These are phyloP conservation scores for Pseudobourletiella spinata DNA, from an alignment of 1,140 invertebrate species.

Conservation along the genomic window DNA sequence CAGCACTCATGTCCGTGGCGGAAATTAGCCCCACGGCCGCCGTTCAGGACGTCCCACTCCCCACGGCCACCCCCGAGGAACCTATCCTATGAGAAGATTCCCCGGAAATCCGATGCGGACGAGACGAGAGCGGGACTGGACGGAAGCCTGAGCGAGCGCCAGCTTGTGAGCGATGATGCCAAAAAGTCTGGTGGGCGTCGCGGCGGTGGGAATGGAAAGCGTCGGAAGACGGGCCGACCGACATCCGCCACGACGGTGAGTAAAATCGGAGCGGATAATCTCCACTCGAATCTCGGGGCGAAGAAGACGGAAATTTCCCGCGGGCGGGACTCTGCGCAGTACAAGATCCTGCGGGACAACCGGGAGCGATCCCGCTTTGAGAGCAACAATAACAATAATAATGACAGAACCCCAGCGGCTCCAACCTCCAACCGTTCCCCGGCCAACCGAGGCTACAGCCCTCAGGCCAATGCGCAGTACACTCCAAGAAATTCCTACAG, in stretches of 20 bases:
- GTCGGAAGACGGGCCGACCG: not conserved
- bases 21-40: not conserved
- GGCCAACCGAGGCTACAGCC: not conserved
- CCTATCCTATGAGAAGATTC: not conserved
- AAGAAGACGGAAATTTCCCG: not conserved
- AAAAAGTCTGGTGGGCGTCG: not conserved
- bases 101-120: not conserved
- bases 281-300: not conserved
- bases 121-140: not conserved
- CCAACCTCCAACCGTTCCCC: not conserved
- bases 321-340: not conserved
- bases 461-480: not conserved
- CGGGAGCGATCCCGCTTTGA: not conserved
- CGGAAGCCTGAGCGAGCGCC: not conserved
- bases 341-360: constrained; percentile 14
- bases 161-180: not conserved
- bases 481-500: not conserved
- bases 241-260: not conserved
- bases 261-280: not conserved
- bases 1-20: not conserved
- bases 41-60: too few relatives aligned
- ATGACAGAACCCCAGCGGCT: not conserved
- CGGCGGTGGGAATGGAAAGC: constrained; percentile 3
- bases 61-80: not conserved
- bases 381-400: not conserved